Base-by-base conservation (phyloP, 2,888 invertebrate species). In the Melinaea menophilus region DNA sequence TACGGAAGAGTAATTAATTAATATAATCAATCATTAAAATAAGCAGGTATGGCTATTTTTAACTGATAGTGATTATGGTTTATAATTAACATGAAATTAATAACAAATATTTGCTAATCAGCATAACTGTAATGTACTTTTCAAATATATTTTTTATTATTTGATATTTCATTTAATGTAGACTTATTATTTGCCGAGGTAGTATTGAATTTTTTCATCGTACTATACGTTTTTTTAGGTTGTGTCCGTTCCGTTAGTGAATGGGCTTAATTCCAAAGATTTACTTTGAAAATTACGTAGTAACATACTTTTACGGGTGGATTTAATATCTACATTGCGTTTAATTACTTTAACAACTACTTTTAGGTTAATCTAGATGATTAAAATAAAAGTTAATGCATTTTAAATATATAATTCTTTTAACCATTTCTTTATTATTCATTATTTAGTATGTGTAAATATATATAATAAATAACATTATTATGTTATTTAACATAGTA, bases 231-330 rank as follows among this genome's bases (percentile, higher is more conserved):
- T 51, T 51, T 51, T 51, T 51, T 31, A 51, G 9, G 9, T 33
- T 46, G 35, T 4, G 22, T 55, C 58, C 48, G 61, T 58, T 58
- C 58, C 37, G 58, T 55, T 37, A 58, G 37, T 64, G 64, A 64
- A 61, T 61, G 46, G 48, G 47, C 41, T 58, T 61, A 47, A 31
- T 51, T 51, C 31, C 51, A 51, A 51, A 51, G 51, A 51, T 51
- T 51, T 51, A 51, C 31, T 51, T 22, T 51, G 51, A 31, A 51
- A 51, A 31, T 31, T 31, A 48, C 13, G 31, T 51, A 51, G 41
- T 41, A 41, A 41, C 51, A 31, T 51, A 51, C 31, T 22, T 51
- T 51, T 51, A 51, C 51, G 5, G 51, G 11, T 51, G 22, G 5
- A 51, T 31, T 51, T 51, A 51, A 51, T 51, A 31, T 31, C 31